Percentiles rank a stretch among this genome's conserved stretches.
Conservation (phyloP, 2,113 vertebrate genomes). For the Ceuthmochares aereus region DNA sequence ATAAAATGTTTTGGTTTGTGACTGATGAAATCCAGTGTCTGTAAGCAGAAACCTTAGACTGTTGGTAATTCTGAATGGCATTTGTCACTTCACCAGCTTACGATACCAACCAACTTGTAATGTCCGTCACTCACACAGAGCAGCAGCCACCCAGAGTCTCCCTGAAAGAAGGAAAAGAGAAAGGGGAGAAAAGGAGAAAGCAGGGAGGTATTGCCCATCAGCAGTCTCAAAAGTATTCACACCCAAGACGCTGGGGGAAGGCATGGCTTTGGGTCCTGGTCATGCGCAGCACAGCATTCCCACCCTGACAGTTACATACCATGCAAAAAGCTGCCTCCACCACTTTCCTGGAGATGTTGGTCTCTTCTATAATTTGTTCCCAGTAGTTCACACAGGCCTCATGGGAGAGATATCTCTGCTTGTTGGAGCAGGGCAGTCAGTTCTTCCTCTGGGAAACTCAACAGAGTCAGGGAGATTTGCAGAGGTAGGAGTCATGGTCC, state of each 20-base stretch:
- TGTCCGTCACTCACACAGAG: background rate
- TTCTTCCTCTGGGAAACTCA: background rate
- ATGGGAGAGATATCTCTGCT: slow-evolving; percentile 66
- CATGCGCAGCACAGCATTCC: background rate
- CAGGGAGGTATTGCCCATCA: background rate
- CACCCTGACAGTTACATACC: background rate
- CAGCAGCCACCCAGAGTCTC: background rate
- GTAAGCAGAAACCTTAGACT: slow-evolving; percentile 1
- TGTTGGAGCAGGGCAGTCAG: slow-evolving; percentile 62
- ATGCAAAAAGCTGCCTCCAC: slow-evolving; percentile 66
- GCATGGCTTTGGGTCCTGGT: background rate
- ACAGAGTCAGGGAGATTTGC: too few relatives aligned
- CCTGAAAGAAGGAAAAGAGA: background rate
- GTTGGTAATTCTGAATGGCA: background rate
- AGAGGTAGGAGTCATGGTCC: background rate
- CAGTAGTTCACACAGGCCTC: slow-evolving; percentile 53
- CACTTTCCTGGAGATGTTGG: slow-evolving; percentile 71
- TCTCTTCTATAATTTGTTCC: slow-evolving; percentile 68
- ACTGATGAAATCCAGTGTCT: background rate
- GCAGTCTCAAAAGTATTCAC: background rate
- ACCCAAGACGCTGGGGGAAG: background rate
- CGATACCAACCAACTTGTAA: background rate
- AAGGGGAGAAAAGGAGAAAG: background rate
- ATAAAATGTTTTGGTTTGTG: background rate
- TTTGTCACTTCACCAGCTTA: background rate